These are phyloP conservation scores for Ceyx erithaca DNA, from an alignment of 2,797 vertebrate species.

Conservation along the genomic window DNA sequence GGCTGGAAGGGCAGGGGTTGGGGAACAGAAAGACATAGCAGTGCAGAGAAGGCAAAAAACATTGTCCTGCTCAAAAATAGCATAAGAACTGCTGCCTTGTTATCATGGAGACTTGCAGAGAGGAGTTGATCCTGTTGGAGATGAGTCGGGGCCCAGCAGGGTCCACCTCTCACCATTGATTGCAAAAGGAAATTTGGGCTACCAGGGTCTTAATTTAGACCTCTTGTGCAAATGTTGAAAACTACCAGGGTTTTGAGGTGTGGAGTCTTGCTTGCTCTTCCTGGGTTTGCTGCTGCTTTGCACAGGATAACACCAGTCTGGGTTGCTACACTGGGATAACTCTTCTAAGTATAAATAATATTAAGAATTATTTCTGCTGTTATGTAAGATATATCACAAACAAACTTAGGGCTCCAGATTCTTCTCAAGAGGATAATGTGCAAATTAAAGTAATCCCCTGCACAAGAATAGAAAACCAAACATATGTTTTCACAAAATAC, in stretches of 20 bases:
- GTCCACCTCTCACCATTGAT: conserved; percentile 15
- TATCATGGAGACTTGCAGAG: neutral
- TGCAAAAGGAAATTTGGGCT: neutral
- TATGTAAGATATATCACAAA: neutral
- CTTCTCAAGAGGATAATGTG: neutral
- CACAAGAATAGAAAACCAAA: neutral
- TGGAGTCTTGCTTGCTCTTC: neutral
- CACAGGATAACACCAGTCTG: neutral
- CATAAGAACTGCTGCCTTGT: neutral
- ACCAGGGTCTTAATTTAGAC: neutral
- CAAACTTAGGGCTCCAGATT: neutral
- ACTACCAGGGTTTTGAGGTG: neutral
- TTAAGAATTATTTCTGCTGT: neutral
- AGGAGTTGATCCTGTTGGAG: neutral
- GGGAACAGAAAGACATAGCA: neutral
- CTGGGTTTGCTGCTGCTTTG: neutral
- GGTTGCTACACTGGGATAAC: neutral
- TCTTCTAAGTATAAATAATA: neutral
- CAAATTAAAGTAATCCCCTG: neutral
- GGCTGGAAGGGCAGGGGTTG: neutral
- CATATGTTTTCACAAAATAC: neutral
- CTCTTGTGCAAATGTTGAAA: neutral
- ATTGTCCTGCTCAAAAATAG: neutral
- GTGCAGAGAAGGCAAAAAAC: neutral
- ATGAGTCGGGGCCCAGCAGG: neutral